A percentile compares a stretch with the other conserved stretches of the same genome.
These are phyloP conservation scores for Mergus octosetaceus DNA, from an alignment of 2,797 vertebrate genomes.

Conservation along the genomic window DNA sequence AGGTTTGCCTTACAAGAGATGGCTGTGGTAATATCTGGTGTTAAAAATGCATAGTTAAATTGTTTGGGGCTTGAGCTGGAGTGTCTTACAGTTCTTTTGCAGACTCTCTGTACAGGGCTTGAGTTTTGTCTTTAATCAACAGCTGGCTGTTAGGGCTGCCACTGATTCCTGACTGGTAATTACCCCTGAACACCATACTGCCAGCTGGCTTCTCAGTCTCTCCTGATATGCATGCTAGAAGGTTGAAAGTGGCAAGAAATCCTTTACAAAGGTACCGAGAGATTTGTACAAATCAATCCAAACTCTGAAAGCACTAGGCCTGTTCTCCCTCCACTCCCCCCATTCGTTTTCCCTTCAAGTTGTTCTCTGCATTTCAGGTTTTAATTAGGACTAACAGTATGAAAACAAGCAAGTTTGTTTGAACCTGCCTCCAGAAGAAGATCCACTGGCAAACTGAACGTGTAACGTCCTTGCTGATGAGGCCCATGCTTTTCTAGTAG, in stretches of 20 bases:
- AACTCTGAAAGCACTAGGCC: background rate
- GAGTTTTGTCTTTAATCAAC: conserved; percentile 16
- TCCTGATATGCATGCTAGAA: background rate
- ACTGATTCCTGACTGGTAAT: conserved; percentile 26
- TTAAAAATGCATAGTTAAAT: background rate
- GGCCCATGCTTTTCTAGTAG: background rate
- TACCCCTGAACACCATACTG: conserved; percentile 14
- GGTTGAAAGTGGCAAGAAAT: conserved; percentile 17
- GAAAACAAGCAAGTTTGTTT: conserved; percentile 12
- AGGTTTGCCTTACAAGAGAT: background rate
- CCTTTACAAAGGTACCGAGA: background rate
- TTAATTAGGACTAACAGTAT: background rate
- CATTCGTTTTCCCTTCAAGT: background rate
- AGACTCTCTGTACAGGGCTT: background rate
- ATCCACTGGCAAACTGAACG: background rate
- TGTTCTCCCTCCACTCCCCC: background rate
- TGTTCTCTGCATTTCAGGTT: background rate
- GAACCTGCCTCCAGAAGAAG: background rate
- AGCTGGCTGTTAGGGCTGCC: conserved; percentile 18
- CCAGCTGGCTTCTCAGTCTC: background rate
- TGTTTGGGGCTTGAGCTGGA: background rate
- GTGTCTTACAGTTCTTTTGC: background rate
- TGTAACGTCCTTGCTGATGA: background rate
- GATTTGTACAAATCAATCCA: conserved; percentile 11
- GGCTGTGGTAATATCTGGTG: background rate